Conservation (phyloP, 2,888 invertebrate genomes). For the Polydrusus pterygomalis region DNA sequence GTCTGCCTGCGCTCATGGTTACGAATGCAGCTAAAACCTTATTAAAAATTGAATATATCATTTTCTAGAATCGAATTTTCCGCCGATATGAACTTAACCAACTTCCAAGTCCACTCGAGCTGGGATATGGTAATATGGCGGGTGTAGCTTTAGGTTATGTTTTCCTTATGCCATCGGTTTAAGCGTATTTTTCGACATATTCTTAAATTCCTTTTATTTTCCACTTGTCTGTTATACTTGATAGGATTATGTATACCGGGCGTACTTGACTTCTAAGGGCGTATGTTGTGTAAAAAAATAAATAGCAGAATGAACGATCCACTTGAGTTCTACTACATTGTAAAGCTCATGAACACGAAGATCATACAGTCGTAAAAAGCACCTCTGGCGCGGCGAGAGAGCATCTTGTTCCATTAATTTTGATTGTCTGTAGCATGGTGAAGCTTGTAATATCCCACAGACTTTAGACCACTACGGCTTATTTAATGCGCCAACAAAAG, state of each 20-base stretch:
- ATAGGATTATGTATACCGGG: neutral
- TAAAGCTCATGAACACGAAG: too few relatives aligned
- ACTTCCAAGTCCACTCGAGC: neutral
- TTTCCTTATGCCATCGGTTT: neutral
- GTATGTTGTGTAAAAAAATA: too few relatives aligned
- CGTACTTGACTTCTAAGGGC: neutral
- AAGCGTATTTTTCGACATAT: constrained; percentile 9
- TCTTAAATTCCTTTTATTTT: neutral
- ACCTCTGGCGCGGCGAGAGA: too few relatives aligned
- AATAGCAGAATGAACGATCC: too few relatives aligned
- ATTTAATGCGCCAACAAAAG: too few relatives aligned
- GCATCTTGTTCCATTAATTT: too few relatives aligned
- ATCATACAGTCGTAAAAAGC: too few relatives aligned
- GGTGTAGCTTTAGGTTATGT: constrained; percentile 8
- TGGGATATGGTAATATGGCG: constrained; percentile 21
- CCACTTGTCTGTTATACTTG: constrained; percentile 4
- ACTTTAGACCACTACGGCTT: too few relatives aligned
- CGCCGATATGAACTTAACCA: constrained; percentile 1
- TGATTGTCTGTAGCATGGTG: too few relatives aligned
- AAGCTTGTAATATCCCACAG: too few relatives aligned
- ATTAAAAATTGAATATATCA: constrained; percentile 5
- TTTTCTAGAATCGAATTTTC: constrained; percentile 13
- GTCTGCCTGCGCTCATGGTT: too few relatives aligned
- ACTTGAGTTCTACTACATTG: too few relatives aligned
- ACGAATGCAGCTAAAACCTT: neutral